Percentiles rank a stretch among this genome's conserved stretches.
These are phyloP conservation scores for Orussus abietinus DNA, from an alignment of 1,140 invertebrate species.

Conservation along the genomic window DNA sequence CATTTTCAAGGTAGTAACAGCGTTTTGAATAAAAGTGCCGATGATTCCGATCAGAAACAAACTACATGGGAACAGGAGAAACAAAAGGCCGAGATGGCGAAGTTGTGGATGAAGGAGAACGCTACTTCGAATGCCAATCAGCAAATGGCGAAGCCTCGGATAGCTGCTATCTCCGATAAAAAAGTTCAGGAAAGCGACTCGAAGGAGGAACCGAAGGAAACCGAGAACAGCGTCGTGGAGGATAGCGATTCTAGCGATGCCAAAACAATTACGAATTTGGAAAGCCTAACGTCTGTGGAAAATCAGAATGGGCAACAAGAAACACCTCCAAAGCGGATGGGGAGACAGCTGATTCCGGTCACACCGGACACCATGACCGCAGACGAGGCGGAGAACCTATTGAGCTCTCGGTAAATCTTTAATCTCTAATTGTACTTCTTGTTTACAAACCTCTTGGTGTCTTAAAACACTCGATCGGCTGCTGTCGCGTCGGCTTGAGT, in stretches of 20 bases:
- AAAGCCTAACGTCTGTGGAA: constrained; percentile 20
- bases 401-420: constrained; percentile 68
- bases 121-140: constrained; percentile 15
- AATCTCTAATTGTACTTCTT: background rate
- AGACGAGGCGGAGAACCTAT: constrained; percentile 78
- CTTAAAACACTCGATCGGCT: no score
- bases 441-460: no score
- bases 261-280: constrained; percentile 36
- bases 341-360: constrained; percentile 22
- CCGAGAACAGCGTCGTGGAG: constrained; percentile 28
- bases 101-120: constrained; percentile 32
- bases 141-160: constrained; percentile 16
- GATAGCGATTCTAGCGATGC: constrained; percentile 38
- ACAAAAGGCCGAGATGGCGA: constrained; percentile 42
- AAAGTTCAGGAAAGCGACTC: constrained; percentile 13
- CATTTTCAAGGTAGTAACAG: no score
- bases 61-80: constrained; percentile 50
- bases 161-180: constrained; percentile 13
- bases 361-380: constrained; percentile 72
- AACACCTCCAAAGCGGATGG: constrained; percentile 24
- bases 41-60: constrained; percentile 29
- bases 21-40: no score
- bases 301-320: constrained; percentile 28
- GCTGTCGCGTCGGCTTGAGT: no score
- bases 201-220: constrained; percentile 19